Evolutionary conservation across 1,140 invertebrate species (phyloP).

Genomic region (Tetramorium parvispinum): DNA sequence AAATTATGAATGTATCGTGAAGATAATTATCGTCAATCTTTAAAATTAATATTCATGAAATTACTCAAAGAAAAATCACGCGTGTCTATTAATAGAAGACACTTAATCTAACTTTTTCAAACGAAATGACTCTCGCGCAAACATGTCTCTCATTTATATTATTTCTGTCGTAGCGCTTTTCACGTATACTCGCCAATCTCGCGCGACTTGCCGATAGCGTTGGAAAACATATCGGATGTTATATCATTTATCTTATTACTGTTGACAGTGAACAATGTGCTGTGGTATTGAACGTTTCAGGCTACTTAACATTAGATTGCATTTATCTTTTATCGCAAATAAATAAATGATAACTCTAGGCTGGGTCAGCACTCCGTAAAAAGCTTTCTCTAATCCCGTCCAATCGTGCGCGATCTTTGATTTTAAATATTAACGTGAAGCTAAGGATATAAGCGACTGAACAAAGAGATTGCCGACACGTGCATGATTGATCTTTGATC

Average conservation of each 20-base stretch:
- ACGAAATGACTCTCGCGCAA: not conserved
- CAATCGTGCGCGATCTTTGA: not conserved
- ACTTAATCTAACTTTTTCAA: not conserved
- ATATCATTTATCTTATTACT: not conserved
- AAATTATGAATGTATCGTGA: not conserved
- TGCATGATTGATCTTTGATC: not conserved
- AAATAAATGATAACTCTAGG: conserved; percentile 9
- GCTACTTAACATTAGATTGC: not conserved
- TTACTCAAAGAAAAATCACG: not conserved
- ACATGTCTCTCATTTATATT: not conserved
- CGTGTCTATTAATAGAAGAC: not conserved
- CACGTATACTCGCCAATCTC: not conserved
- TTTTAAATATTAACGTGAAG: not conserved
- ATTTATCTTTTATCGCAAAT: conserved; percentile 3
- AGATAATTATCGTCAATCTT: not conserved
- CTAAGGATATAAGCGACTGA: not conserved
- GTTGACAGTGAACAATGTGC: not conserved
- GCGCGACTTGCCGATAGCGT: not conserved
- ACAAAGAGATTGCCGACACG: not conserved
- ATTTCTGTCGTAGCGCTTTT: not conserved
- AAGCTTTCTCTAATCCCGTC: not conserved
- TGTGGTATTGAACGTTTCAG: not conserved
- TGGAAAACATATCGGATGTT: not conserved
- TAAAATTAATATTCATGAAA: not conserved
- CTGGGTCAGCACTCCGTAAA: too few species aligned